Conservation (phyloP, 2,113 vertebrate genomes). For the Oreocharis arfaki region DNA sequence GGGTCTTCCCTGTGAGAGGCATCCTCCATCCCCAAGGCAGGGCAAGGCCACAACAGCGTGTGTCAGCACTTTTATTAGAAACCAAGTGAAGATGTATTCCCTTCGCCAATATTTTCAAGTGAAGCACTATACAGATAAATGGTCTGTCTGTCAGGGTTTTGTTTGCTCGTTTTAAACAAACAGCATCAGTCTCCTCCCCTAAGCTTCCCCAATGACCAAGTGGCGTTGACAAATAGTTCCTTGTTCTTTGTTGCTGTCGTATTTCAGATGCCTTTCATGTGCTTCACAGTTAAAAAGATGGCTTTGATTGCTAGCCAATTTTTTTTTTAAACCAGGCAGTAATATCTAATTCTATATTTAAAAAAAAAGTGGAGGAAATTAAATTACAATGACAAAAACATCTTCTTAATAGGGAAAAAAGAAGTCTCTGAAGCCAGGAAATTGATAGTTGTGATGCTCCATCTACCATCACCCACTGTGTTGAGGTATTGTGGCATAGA, state of each 20-base stretch:
- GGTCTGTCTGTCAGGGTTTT: constrained; percentile 58
- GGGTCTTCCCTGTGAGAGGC: neutral
- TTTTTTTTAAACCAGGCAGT: neutral
- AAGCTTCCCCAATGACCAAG: constrained; percentile 42
- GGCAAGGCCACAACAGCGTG: neutral
- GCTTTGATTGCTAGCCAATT: constrained; percentile 36
- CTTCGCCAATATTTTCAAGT: neutral
- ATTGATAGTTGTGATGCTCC: neutral
- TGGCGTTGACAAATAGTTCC: constrained; percentile 36
- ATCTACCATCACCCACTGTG: neutral
- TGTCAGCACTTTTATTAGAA: constrained; percentile 42
- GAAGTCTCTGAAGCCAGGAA: neutral
- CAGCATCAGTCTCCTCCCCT: constrained; percentile 50
- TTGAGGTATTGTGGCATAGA: neutral
- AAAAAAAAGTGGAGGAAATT: constrained; percentile 42
- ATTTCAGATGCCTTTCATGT: constrained; percentile 47
- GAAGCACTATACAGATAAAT: constrained; percentile 40
- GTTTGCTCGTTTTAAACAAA: constrained; percentile 61
- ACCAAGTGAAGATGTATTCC: neutral
- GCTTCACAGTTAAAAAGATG: constrained; percentile 40
- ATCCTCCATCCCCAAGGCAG: neutral
- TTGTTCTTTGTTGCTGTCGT: constrained; percentile 47
- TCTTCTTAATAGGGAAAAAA: neutral
- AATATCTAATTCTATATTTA: constrained; percentile 43
- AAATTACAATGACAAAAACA: constrained; percentile 11